These are phyloP conservation scores for Drosophila asahinai DNA, from an alignment of 1,140 invertebrate genomes.

Conservation along the genomic window DNA sequence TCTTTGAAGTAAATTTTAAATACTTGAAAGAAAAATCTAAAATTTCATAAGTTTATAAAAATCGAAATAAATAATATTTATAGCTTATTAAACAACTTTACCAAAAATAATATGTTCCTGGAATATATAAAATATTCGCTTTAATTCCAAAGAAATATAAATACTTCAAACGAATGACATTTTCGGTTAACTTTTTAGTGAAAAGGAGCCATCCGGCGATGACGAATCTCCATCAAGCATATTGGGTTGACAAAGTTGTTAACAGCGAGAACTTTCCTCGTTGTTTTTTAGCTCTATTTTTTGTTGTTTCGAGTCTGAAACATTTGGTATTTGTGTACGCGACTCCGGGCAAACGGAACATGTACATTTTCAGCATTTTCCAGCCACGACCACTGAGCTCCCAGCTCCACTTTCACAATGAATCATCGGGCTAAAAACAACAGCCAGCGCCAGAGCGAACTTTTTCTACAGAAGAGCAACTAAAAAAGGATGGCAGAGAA, in stretches of 20 bases:
- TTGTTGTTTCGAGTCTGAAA: constrained; percentile 14
- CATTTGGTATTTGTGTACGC: constrained; percentile 31
- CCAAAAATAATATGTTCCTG: not conserved
- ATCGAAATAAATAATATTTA: not conserved
- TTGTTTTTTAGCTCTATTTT: not conserved
- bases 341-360: constrained; percentile 20
- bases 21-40: no score
- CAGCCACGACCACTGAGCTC: constrained; percentile 51
- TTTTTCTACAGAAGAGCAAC: constrained; percentile 30
- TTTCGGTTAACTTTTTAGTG: constrained; percentile 2
- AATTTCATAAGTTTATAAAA: no score
- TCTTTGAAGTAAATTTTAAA: no score
- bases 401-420: constrained; percentile 71
- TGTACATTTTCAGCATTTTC: constrained; percentile 56
- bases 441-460: constrained; percentile 39
- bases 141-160: not conserved
- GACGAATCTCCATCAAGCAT: constrained; percentile 58
- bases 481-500: constrained; percentile 10
- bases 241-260: constrained; percentile 66
- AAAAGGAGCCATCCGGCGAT: constrained; percentile 57
- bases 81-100: not conserved
- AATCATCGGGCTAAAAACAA: constrained; percentile 72
- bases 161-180: constrained; percentile 3
- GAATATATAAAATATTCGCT: no score
- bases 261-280: constrained; percentile 13